Conservation (phyloP, 2,113 vertebrate genomes). For the Phalacrocorax carbo region DNA sequence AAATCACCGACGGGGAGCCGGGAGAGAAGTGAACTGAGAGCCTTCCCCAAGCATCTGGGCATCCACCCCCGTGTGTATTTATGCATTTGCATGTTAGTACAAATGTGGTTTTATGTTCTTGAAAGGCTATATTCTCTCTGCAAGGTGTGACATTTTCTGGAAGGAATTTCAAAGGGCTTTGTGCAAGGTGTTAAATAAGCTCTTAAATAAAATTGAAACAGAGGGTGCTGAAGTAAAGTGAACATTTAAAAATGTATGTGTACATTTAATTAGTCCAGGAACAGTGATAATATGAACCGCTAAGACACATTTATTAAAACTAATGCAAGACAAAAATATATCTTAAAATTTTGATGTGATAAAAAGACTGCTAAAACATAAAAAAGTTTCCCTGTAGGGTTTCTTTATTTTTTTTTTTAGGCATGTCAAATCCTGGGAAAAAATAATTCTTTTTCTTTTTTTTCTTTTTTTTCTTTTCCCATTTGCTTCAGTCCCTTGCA, state of each 20-base stretch:
- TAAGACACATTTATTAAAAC: constrained; percentile 52
- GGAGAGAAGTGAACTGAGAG: background rate
- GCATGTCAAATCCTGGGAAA: background rate
- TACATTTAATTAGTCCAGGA: constrained; percentile 65
- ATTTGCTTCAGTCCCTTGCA: background rate
- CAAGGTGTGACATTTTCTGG: constrained; percentile 58
- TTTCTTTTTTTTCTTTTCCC: background rate
- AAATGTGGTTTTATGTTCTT: background rate
- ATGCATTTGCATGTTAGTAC: background rate
- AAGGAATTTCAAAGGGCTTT: constrained; percentile 63
- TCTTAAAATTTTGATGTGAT: constrained; percentile 53
- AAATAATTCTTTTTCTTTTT: background rate
- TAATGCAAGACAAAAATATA: constrained; percentile 46
- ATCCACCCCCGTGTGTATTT: fast-evolving
- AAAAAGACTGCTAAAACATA: constrained; percentile 50
- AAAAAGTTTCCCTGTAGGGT: background rate
- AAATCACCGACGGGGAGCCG: background rate
- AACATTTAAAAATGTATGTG: constrained; percentile 60
- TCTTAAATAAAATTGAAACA: constrained; percentile 60
- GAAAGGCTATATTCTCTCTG: background rate
- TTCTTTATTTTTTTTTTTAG: background rate
- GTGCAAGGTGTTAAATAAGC: constrained; percentile 65
- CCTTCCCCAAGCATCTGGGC: background rate
- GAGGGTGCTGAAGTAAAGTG: constrained; percentile 24
- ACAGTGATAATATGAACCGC: constrained; percentile 20